Conservation (phyloP, 2,888 invertebrate genomes). For the Branchipolynoe longqiensis region DNA sequence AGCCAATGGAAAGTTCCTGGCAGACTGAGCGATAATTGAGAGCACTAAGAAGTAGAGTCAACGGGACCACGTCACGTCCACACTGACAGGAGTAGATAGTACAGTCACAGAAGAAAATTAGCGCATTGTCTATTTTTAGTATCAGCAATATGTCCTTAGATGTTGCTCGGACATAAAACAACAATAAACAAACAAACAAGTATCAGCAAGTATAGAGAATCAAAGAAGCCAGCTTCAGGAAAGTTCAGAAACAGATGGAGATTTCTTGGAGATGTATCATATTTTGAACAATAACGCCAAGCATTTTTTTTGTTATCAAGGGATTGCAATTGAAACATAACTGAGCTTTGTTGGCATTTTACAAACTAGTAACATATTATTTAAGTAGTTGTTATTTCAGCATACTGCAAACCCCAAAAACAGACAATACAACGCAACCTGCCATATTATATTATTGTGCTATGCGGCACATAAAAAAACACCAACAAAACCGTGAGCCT, state of each 20-base stretch:
- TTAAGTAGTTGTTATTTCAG: neutral
- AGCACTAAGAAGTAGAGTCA: neutral
- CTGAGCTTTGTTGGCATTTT: too few species aligned
- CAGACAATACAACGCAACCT: conserved; percentile 42
- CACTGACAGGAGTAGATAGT: neutral
- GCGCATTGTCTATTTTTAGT: conserved; percentile 55
- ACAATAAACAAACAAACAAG: too few species aligned
- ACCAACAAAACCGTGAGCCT: conserved; percentile 14
- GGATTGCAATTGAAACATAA: too few species aligned
- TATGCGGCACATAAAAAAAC: too few species aligned
- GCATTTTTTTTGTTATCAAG: too few species aligned
- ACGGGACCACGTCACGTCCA: neutral
- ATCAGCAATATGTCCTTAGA: too few species aligned
- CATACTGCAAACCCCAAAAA: conserved; percentile 37
- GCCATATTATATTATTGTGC: conserved; percentile 10
- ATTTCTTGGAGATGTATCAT: too few species aligned
- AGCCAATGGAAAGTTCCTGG: neutral
- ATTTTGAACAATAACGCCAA: too few species aligned
- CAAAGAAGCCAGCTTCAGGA: neutral
- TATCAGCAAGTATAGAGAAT: neutral
- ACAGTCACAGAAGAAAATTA: neutral
- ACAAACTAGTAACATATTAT: too few species aligned
- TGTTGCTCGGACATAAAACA: too few species aligned
- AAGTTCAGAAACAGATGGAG: neutral
- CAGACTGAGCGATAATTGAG: neutral